Evolutionary conservation across 2,113 vertebrate genomes (phyloP).

Genomic region (Carassius carassius): DNA sequence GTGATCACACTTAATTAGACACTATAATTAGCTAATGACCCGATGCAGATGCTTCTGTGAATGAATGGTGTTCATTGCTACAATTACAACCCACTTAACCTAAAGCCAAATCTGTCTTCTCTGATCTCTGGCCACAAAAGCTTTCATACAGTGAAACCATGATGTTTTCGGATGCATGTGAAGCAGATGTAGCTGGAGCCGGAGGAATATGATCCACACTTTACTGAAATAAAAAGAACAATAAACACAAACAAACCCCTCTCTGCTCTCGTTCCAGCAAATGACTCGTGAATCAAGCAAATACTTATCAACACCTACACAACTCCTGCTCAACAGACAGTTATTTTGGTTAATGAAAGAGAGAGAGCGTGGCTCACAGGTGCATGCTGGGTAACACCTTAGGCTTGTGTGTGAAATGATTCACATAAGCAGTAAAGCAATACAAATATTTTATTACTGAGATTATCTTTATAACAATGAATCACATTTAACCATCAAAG

Average conservation of each 20-base stretch:
- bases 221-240: not conserved
- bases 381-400: constrained; percentile 12
- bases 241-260: not conserved
- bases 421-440: not conserved
- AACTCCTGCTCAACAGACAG: not conserved
- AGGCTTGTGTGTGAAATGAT: constrained; percentile 10
- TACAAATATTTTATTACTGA: too few relatives aligned
- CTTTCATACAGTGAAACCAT: not conserved
- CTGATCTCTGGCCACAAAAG: not conserved
- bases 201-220: not conserved
- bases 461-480: too few relatives aligned
- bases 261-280: not conserved
- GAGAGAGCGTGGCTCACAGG: not conserved
- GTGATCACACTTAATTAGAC: too few relatives aligned
- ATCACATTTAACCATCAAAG: too few relatives aligned
- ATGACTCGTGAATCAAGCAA: not conserved
- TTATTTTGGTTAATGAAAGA: not conserved
- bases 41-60: too few relatives aligned
- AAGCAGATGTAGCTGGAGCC: not conserved
- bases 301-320: not conserved
- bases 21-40: too few relatives aligned
- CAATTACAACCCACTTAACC: too few relatives aligned
- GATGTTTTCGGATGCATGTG: not conserved
- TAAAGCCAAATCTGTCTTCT: too few relatives aligned
- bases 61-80: too few relatives aligned